Evolutionary conservation across 1,140 invertebrate species (phyloP).

Genomic region (Penaeus indicus): DNA sequence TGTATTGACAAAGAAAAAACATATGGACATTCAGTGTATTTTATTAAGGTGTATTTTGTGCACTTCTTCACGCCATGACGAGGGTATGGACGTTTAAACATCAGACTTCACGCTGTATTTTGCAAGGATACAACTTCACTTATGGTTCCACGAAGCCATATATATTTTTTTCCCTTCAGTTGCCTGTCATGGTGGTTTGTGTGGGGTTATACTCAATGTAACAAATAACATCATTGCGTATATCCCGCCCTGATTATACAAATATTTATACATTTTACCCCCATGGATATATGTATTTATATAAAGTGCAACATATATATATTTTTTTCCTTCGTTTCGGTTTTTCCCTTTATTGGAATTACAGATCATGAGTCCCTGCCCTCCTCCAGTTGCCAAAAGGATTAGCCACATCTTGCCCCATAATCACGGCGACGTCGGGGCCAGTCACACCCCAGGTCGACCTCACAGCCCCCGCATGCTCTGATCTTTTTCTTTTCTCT

Average conservation of each 20-base stretch:
- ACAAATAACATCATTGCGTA: constrained; percentile 12
- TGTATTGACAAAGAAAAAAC: too few relatives aligned
- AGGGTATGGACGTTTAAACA: too few relatives aligned
- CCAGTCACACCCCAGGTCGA: not conserved
- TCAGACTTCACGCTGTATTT: too few relatives aligned
- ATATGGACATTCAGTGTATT: too few relatives aligned
- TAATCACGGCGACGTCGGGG: too few relatives aligned
- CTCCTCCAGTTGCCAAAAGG: not conserved
- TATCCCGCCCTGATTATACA: too few relatives aligned
- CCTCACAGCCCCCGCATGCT: not conserved
- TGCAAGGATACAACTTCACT: too few relatives aligned
- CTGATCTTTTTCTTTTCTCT: not conserved
- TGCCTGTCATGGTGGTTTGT: constrained; percentile 19
- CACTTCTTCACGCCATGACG: too few relatives aligned
- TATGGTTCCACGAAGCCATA: not conserved
- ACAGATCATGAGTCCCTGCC: not conserved
- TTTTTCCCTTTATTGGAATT: not conserved
- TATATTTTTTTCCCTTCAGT: constrained; percentile 16
- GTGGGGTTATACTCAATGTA: constrained; percentile 2
- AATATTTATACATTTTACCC: not conserved
- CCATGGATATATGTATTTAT: not conserved
- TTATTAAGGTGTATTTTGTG: too few relatives aligned
- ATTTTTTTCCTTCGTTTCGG: not conserved
- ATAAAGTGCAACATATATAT: not conserved
- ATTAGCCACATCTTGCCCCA: not conserved